These are phyloP conservation scores for Xestia xanthographa DNA, from an alignment of 2,888 invertebrate species.

Conservation along the genomic window DNA sequence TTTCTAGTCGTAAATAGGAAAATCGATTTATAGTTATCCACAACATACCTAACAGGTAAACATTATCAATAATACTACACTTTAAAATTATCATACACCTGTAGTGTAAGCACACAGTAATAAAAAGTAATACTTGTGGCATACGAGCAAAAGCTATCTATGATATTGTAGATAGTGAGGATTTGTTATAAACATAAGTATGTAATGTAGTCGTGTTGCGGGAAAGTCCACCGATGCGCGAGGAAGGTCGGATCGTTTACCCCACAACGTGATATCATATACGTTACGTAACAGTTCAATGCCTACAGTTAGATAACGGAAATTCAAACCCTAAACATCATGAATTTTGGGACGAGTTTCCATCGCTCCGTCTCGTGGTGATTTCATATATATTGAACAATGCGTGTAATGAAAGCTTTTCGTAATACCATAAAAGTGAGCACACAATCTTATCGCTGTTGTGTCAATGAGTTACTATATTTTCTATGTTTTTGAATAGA, in stretches of 20 bases:
- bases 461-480: slow-evolving; percentile 65
- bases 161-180: slow-evolving; percentile 56
- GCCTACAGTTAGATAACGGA: slow-evolving; percentile 72
- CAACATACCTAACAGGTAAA: slow-evolving; percentile 4
- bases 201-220: slow-evolving; percentile 65
- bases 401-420: slow-evolving; percentile 79
- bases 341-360: slow-evolving; percentile 69
- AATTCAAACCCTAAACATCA: slow-evolving; percentile 72
- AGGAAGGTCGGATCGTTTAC: slow-evolving; percentile 86
- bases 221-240: slow-evolving; percentile 83
- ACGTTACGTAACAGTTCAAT: slow-evolving; percentile 83
- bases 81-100: slow-evolving; percentile 28
- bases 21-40: not conserved
- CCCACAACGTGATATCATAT: slow-evolving; percentile 83
- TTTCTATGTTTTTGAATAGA: slow-evolving; percentile 55
- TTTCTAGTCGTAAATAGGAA: slow-evolving; percentile 2
- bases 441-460: slow-evolving; percentile 73
- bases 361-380: slow-evolving; percentile 59
- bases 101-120: slow-evolving; percentile 13
- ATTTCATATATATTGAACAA: slow-evolving; percentile 75
- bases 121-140: slow-evolving; percentile 50
- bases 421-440: slow-evolving; percentile 75
- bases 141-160: slow-evolving; percentile 36
- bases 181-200: slow-evolving; percentile 67
- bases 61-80: slow-evolving; percentile 2